These are phyloP conservation scores for Xyrauchen texanus DNA, from an alignment of 2,113 vertebrate species.

Conservation along the genomic window DNA sequence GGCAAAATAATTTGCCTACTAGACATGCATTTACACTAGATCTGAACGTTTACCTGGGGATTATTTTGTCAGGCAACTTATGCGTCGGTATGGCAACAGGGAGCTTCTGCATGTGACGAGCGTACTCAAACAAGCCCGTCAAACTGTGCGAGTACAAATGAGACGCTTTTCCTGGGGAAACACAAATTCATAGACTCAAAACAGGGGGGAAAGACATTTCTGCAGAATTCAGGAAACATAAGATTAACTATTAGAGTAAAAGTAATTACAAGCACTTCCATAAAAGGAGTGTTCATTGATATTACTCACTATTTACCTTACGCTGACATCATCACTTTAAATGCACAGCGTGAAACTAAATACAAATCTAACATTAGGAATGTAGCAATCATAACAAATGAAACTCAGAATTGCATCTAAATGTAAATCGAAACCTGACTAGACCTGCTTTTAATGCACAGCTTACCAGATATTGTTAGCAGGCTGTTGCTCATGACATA, in stretches of 20 bases:
- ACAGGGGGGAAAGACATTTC: background rate
- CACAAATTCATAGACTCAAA: constrained; percentile 32
- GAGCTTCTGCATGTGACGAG: constrained; percentile 93
- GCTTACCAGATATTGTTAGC: constrained; percentile 93
- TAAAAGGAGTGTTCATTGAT: too few relatives aligned
- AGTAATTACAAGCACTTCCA: too few relatives aligned
- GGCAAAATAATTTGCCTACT: too few relatives aligned
- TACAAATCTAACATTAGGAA: background rate
- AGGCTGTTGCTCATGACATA: constrained; percentile 98
- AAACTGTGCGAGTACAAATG: constrained; percentile 96
- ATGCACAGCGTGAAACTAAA: background rate
- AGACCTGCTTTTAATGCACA: background rate
- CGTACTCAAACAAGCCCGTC: constrained; percentile 91
- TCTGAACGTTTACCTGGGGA: constrained; percentile 81
- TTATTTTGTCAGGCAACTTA: constrained; percentile 93
- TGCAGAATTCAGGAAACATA: too few relatives aligned
- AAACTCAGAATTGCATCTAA: background rate
- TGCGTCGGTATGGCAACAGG: constrained; percentile 95
- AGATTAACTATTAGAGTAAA: too few relatives aligned
- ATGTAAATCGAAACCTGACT: background rate
- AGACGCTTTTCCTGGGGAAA: constrained; percentile 89
- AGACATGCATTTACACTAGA: too few relatives aligned
- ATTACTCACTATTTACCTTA: too few relatives aligned
- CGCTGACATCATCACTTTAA: too few relatives aligned
- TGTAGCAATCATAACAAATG: background rate